Base-by-base conservation (phyloP, 2,888 invertebrate species). In the Mamestra brassicae region DNA sequence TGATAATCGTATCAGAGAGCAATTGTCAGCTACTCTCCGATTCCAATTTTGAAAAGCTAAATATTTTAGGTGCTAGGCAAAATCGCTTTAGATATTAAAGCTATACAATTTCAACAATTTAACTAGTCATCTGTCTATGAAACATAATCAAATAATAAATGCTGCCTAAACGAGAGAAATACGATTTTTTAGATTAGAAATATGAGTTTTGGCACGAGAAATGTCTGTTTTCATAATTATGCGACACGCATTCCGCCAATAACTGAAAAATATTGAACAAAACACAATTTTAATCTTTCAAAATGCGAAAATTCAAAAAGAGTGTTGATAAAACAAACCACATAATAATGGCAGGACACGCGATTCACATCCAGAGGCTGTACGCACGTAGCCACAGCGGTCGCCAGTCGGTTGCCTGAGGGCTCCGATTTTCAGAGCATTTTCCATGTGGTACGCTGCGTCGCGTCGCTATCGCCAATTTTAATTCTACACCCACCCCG, bases 391-490 rank as follows among this genome's bases (percentile, higher is more conserved):
- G 36, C 77, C 58, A 42, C 68, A 71, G 70, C 73, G 86, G 79
- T 74, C 50, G 81, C 76, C 68, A 78, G 76, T 74, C 72, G 64
- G 71, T 80, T 54, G 87, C 87, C 82, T 62, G 78, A 77, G 77
- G 87, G 82, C 71, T 67, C 75, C 78, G 81, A 85, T 87, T 87
- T 87, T 81, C 83, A 76, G 83, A 87, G 84, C 84, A 86, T 87
- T 87, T 87, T 85, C 82, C 83, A 82, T 81, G 81, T 78, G 77
- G 72, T 69, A 64, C 75, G 67, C 78, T 73, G 66, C 79, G 55
- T 77, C 75, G 82, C 85, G 57, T 78, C 73, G 80, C 84, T 81
- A 85, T 87, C 85, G 83, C 85, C 85, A 85, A 86, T 89, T 89
- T 90, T 87, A 87, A 88, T 88, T 87, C 81, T 81, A 72, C 75